Evolutionary conservation across 2,888 invertebrate species (phyloP), one percentile per base, ranked within the genome.

Genomic region (Parapristionchus giblindavisi): DNA sequence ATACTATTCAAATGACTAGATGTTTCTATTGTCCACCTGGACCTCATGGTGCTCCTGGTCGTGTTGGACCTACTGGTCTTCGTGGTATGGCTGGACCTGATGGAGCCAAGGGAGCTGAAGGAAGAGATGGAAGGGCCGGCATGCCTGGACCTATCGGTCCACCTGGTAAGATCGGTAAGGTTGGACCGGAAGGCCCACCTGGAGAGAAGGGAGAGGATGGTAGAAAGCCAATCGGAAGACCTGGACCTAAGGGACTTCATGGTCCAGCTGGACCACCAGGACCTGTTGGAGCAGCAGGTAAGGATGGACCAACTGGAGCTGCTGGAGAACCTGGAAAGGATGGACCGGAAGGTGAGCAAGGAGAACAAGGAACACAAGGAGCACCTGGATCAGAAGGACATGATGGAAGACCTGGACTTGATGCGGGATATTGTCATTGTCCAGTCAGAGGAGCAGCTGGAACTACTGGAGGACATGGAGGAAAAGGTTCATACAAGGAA

Each of bases 81-180:
- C 27, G 76, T 80, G 68, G 86, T 86, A 82, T 82, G 82, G 78
- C 79, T 68, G 82, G 82, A 68, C 79, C 80, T 24, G 80, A 80
- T 77, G 79, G 71, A 40, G 71, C 56, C 5, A 71, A 34, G 43
- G 71, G 71, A 43, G 60, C 79, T 34, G 83, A 83, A 52, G 82
- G 80, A 56, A 43, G 11, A 4, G 58, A 78, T 63, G 85, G 85
- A 75, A 76, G 84, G 1, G 81, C 83, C 40, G 85, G 86, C 75
- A 82, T 82, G 40, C 76, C 75, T 54, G 86, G 82, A 72, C 27
- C 27, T n/a, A 48, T 51, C 5, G 66, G 66, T 6, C 29, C 21
- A 21, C 66, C 48, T n/a, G 66, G 66, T 21, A 5, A 29, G 17
- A 8, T 32, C 29, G 66, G 66, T 4, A 48, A 34, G 29, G 24